Percentiles rank a stretch among this genome's conserved stretches.
phyloP scores from a whole-genome alignment of 2,113 vertebrate genomes.

The Fukomys damarensis region DNA sequence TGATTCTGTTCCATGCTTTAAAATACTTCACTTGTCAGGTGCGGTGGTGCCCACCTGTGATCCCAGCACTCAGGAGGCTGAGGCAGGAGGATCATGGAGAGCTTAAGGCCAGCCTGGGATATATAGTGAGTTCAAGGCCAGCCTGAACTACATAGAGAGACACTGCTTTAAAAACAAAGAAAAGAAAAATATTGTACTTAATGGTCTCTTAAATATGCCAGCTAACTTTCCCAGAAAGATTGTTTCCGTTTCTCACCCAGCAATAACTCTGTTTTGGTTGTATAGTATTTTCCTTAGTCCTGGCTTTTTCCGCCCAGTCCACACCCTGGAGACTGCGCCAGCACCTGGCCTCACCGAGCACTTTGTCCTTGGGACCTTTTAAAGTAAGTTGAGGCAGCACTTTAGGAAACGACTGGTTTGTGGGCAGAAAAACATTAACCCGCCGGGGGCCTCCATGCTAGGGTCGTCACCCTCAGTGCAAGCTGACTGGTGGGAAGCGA shows the following conservation, averaged over 20 bases:
- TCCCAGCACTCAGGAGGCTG: no score
- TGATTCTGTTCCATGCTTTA: constrained; percentile 35
- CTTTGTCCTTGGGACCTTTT: not conserved
- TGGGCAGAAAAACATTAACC: not conserved
- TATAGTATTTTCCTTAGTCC: not conserved
- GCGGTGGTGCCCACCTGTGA: not conserved
- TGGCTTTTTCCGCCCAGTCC: not conserved
- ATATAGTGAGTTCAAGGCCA: no score
- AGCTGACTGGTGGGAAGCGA: no score
- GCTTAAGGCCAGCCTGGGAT: not conserved
- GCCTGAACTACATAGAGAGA: not conserved
- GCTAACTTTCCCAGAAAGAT: constrained; percentile 51
- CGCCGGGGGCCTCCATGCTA: not conserved
- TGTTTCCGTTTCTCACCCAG: constrained; percentile 29
- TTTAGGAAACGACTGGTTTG: not conserved
- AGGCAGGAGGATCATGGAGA: no score
- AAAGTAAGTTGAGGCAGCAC: not conserved
- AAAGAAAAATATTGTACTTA: not conserved
- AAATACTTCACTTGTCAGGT: not conserved
- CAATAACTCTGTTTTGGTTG: not conserved
- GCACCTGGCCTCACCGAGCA: not conserved
- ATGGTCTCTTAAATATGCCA: constrained; percentile 32
- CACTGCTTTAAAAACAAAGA: not conserved
- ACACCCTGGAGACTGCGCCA: not conserved
- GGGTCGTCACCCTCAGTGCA: not conserved